Evolutionary conservation across 1,140 invertebrate genomes (phyloP).

Genomic region (Aricia agestis): DNA sequence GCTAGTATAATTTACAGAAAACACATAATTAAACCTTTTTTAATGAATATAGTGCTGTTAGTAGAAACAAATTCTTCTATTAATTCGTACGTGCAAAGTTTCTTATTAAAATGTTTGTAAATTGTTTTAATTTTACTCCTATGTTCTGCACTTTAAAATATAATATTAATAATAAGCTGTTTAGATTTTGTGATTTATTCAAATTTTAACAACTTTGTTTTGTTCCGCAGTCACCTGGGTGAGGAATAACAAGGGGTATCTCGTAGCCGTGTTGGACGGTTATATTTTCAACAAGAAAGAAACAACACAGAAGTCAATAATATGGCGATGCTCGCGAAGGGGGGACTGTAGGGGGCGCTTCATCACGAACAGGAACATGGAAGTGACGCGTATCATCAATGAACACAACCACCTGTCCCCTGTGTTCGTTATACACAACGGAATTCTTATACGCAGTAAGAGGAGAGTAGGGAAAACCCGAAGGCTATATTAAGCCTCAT

Average conservation of each 20-base stretch:
- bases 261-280: background rate
- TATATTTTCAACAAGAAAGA: background rate
- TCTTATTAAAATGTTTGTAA: too few relatives aligned
- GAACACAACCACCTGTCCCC: background rate
- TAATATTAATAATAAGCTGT: too few relatives aligned
- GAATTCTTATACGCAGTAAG: background rate
- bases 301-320: background rate
- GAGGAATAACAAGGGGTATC: background rate
- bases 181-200: too few relatives aligned
- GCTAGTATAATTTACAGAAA: too few relatives aligned
- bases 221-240: background rate
- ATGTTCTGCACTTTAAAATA: too few relatives aligned
- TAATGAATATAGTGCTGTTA: too few relatives aligned
- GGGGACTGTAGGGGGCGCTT: background rate
- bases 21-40: too few relatives aligned
- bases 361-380: background rate
- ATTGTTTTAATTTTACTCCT: too few relatives aligned
- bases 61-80: too few relatives aligned
- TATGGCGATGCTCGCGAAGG: background rate
- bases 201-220: background rate
- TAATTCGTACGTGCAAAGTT: too few relatives aligned
- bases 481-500: too few relatives aligned
- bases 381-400: background rate
- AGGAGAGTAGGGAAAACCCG: background rate
- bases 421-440: background rate